Percentiles rank a stretch among this genome's conserved stretches.
phyloP scores from a whole-genome alignment of 2,113 vertebrate genomes.

The Lamprotornis superbus region DNA sequence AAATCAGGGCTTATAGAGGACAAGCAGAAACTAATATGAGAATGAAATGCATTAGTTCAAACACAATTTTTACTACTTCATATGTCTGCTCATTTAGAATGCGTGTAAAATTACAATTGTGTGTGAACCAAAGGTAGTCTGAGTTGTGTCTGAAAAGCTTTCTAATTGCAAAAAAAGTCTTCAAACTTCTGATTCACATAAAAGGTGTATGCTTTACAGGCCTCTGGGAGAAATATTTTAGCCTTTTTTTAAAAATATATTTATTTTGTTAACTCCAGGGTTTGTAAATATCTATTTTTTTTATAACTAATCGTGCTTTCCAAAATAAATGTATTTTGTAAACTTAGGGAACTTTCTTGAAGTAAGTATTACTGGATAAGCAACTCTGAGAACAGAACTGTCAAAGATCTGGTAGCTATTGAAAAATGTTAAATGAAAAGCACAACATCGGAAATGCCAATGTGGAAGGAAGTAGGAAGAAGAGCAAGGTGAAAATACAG shows the following conservation, averaged over 20 bases:
- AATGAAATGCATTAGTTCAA: background rate
- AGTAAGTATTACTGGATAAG: background rate
- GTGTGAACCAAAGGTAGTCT: background rate
- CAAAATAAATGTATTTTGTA: background rate
- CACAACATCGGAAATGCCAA: background rate
- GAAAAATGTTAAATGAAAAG: background rate
- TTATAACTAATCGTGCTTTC: background rate
- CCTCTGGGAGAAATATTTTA: background rate
- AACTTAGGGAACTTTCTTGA: background rate
- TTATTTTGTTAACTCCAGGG: background rate
- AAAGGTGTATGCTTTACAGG: background rate
- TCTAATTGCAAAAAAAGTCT: background rate
- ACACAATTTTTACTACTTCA: background rate
- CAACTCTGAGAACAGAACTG: background rate
- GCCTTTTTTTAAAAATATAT: background rate
- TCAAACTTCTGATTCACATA: background rate
- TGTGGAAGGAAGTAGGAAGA: background rate
- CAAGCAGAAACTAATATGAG: background rate
- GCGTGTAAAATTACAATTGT: background rate
- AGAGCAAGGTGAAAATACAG: background rate
- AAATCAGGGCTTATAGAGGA: slow-evolving; percentile 39
- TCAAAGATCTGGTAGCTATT: background rate
- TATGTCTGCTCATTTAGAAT: background rate
- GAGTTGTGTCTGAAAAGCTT: background rate
- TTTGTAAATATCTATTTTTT: background rate